A percentile compares a stretch with the other conserved stretches of the same genome.
Conservation (phyloP, 2,888 invertebrate species). For the Stegophylla sp. region DNA sequence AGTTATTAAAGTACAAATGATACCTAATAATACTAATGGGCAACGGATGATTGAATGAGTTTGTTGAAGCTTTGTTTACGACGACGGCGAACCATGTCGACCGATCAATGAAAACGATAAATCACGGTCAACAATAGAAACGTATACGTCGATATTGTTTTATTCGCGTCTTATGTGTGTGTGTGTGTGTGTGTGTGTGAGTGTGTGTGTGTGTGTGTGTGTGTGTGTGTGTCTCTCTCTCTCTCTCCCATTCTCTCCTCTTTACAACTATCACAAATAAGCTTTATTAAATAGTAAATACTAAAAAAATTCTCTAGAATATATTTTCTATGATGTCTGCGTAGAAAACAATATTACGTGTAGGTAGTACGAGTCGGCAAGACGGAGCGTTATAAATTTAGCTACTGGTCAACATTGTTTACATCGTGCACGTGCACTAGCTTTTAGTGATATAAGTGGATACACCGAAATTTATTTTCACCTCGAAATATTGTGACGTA, state of each 20-base stretch:
- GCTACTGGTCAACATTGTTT: too few relatives aligned
- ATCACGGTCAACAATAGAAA: slow-evolving; percentile 49
- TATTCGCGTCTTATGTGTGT: not conserved
- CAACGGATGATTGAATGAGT: slow-evolving; percentile 13
- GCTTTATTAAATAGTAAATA: slow-evolving; percentile 23
- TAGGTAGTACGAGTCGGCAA: too few relatives aligned
- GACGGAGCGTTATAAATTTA: too few relatives aligned
- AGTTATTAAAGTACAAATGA: slow-evolving; percentile 48
- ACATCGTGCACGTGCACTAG: too few relatives aligned
- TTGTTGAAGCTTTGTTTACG: slow-evolving; percentile 25
- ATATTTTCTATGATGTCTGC: not conserved
- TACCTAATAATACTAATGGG: slow-evolving; percentile 44
- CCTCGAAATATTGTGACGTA: too few relatives aligned
- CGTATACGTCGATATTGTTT: slow-evolving; percentile 40
- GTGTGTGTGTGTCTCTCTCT: too few relatives aligned
- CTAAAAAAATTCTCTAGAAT: not conserved
- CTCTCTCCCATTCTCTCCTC: not conserved
- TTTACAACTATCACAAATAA: slow-evolving; percentile 6
- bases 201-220: too few relatives aligned
- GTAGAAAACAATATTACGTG: too few relatives aligned
- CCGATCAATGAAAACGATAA: not conserved
- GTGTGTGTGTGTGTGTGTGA: too few relatives aligned
- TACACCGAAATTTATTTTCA: too few relatives aligned
- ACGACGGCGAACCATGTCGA: slow-evolving; percentile 16
- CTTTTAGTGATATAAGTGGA: too few relatives aligned